Evolutionary conservation across 2,113 vertebrate genomes (phyloP).

Genomic region (Paramisgurnus dabryanus): DNA sequence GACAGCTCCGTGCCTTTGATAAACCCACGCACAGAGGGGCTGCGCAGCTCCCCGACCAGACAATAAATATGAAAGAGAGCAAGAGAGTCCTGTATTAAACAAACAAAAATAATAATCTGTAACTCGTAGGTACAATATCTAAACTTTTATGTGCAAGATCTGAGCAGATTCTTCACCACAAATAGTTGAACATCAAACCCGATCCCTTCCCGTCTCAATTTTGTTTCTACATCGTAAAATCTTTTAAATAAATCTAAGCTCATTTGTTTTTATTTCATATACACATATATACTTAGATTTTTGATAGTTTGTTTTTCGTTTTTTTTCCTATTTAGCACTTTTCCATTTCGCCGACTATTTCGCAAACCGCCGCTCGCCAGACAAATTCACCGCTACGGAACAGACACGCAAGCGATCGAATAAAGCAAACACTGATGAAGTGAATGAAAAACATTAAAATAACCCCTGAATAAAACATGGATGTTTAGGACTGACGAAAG

Average conservation of each 20-base stretch:
- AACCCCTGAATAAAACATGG: conserved; percentile 52
- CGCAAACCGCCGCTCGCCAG: conserved; percentile 40
- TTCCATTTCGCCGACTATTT: too few relatives aligned
- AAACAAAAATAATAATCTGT: conserved; percentile 73
- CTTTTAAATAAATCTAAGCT: conserved; percentile 78
- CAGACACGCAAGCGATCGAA: conserved; percentile 56
- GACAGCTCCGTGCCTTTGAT: conserved; percentile 55
- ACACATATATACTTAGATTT: conserved; percentile 76
- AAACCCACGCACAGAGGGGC: conserved; percentile 43
- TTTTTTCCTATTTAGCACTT: conserved; percentile 63
- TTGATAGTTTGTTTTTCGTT: conserved; percentile 49
- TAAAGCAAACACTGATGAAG: conserved; percentile 55
- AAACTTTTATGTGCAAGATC: conserved; percentile 83
- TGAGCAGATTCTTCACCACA: conserved; percentile 75
- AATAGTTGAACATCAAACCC: conserved; percentile 68
- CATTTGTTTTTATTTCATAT: conserved; percentile 73
- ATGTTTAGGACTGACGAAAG: conserved; percentile 46
- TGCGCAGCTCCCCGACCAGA: conserved; percentile 59
- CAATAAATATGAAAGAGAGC: conserved; percentile 79
- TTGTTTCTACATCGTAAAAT: conserved; percentile 65
- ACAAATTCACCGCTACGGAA: conserved; percentile 51
- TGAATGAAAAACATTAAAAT: conserved; percentile 53
- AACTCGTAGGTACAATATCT: conserved; percentile 77
- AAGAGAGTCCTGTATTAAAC: conserved; percentile 69
- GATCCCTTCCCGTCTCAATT: conserved; percentile 48